phyloP scores from a whole-genome alignment of 2,113 vertebrate genomes.

The Elephas maximus region DNA sequence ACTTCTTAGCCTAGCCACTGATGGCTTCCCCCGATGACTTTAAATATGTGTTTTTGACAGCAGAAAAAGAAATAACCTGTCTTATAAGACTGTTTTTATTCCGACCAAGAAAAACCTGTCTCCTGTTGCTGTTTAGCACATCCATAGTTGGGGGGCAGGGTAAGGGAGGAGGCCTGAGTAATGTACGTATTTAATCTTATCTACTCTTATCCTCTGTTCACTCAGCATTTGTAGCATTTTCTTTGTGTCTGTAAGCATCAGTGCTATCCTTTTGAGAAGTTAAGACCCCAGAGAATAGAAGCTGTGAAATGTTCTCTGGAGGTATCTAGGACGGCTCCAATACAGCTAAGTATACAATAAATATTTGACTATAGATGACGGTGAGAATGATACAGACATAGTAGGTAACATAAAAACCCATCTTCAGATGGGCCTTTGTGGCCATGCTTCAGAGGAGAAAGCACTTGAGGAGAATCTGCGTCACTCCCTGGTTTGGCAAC shows the following conservation, averaged over 20 bases:
- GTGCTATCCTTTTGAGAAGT: slow-evolving; percentile 26
- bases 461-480: not conserved
- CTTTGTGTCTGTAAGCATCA: slow-evolving; percentile 23
- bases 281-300: slow-evolving; percentile 43
- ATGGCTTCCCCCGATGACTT: slow-evolving; percentile 76
- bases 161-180: not conserved
- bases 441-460: not conserved
- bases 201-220: not conserved
- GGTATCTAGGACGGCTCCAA: slow-evolving; percentile 37
- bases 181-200: slow-evolving; percentile 62
- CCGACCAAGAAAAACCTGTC: slow-evolving; percentile 69
- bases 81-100: slow-evolving; percentile 50
- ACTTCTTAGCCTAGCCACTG: slow-evolving; percentile 79
- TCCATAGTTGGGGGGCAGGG: not conserved
- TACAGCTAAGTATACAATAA: not conserved
- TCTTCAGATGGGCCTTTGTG: not conserved
- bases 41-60: slow-evolving; percentile 81
- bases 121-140: slow-evolving; percentile 61
- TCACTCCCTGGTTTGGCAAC: not conserved
- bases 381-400: not conserved
- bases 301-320: slow-evolving; percentile 24
- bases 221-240: slow-evolving; percentile 50
- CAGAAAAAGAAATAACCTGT: slow-evolving; percentile 79
- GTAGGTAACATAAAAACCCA: not conserved
- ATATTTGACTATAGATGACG: not conserved